A percentile compares a stretch with the other conserved stretches of the same genome.
Evolutionary conservation across 2,797 vertebrate species (phyloP).

Genomic region (Clarias pachynema): DNA sequence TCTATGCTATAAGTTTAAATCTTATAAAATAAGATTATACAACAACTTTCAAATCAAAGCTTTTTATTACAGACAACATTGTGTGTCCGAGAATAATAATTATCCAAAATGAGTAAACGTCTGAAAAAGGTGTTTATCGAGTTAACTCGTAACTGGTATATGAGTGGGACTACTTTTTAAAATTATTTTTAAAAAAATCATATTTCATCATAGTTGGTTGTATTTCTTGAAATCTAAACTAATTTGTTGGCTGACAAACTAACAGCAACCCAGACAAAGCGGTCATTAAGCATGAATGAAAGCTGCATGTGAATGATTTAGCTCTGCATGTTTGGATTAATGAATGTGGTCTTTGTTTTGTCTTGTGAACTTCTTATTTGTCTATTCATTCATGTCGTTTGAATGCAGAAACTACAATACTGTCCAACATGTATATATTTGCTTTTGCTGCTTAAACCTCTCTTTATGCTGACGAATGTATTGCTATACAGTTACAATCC

Average conservation of each 20-base stretch:
- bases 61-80: no score
- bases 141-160: no score
- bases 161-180: no score
- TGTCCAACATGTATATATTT: neutral
- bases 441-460: no score
- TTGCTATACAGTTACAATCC: neutral
- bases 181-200: no score
- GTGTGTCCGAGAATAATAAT: no score
- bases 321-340: neutral
- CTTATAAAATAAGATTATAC: no score
- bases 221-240: neutral
- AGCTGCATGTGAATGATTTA: neutral
- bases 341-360: conserved; percentile 13
- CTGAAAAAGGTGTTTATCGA: no score
- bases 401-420: neutral
- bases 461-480: neutral
- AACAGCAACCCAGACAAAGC: neutral
- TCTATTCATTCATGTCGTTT: neutral
- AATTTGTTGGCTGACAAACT: neutral
- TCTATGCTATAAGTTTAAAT: no score
- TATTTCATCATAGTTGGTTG: no score
- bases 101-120: no score
- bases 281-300: neutral
- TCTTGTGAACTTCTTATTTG: neutral
- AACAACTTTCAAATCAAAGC: no score